Evolutionary conservation across 92 coral and sea anemone genomes (phyloP), one percentile per base, ranked within the genome.

Genomic region (Actinernus sp.): DNA sequence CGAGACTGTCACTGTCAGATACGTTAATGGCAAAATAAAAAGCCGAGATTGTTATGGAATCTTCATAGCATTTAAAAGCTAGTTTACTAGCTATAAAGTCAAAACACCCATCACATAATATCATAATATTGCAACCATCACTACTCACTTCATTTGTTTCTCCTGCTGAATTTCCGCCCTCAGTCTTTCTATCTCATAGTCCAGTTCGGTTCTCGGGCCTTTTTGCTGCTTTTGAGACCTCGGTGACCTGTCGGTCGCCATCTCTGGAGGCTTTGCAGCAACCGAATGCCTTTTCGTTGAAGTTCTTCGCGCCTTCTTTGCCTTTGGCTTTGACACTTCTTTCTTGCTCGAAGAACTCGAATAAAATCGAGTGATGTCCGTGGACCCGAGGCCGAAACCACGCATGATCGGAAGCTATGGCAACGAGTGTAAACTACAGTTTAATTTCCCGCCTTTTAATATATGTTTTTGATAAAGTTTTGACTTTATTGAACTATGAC

Each of bases 141-240:
- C 19, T 27, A 48, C 96, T 84, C 28, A 95, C 99, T 95, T 95
- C 99, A 95, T 95, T 44, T 95, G 99, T 31, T 49, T 86, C 50
- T 95, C 99, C 71, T 95, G 99, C 49, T 95, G 92, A 31, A 95
- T 87, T 67, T 95, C 99, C 11, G 93, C 97, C 37, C 86, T 92
- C 31, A 95, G 86, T 26, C 97, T 82, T 58, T 75, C 97, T 50
- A 95, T 95, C 53, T 95, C 99, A 74, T 79, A 84, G 73, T 91
- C 99, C 30, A 95, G 55, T 40, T 95, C 97, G 20, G 88, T 85
- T 44, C 84, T 92, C 10, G 96, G 99, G 20, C 61, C 93, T 37
- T 81, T 75, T n/a, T 64, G 78, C 37, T 85, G 78, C 44, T 77
- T 72, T 22, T 74, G 96, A 7, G 79, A 48, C 22, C 82, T 68